phyloP scores from a whole-genome alignment of 2,888 invertebrate genomes.

The Operophtera brumata region DNA sequence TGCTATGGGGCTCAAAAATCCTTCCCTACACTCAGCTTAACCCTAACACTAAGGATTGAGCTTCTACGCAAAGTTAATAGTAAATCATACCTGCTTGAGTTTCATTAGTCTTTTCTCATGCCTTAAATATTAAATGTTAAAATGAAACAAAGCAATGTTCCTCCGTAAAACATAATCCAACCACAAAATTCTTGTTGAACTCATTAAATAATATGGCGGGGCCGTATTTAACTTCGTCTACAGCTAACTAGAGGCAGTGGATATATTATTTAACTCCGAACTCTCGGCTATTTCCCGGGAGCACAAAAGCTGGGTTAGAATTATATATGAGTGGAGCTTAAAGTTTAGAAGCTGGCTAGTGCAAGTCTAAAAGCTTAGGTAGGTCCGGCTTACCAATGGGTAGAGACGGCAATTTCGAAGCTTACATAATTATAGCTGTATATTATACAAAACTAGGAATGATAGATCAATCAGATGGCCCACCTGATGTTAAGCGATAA shows the following conservation, averaged over 20 bases:
- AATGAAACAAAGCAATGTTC: constrained; percentile 13
- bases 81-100: too few relatives aligned
- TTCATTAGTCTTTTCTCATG: too few relatives aligned
- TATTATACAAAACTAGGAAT: too few relatives aligned
- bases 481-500: too few relatives aligned
- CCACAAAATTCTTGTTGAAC: constrained; percentile 25
- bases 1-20: too few relatives aligned
- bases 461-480: too few relatives aligned
- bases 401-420: constrained; percentile 43
- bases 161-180: constrained; percentile 9
- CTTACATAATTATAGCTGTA: neutral
- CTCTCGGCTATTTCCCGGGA: constrained; percentile 76
- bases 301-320: constrained; percentile 79
- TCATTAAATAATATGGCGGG: constrained; percentile 45
- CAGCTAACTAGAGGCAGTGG: constrained; percentile 54
- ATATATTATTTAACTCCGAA: constrained; percentile 72
- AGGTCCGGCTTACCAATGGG: constrained; percentile 25
- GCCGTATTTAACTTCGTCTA: constrained; percentile 57
- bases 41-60: too few relatives aligned
- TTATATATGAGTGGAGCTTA: constrained; percentile 79
- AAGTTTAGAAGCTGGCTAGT: constrained; percentile 78
- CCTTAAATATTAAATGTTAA: too few relatives aligned
- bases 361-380: constrained; percentile 79
- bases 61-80: too few relatives aligned
- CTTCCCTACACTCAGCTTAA: too few relatives aligned